Evolutionary conservation across 1,140 invertebrate genomes (phyloP).

Genomic region (Cecropterus lyciades): DNA sequence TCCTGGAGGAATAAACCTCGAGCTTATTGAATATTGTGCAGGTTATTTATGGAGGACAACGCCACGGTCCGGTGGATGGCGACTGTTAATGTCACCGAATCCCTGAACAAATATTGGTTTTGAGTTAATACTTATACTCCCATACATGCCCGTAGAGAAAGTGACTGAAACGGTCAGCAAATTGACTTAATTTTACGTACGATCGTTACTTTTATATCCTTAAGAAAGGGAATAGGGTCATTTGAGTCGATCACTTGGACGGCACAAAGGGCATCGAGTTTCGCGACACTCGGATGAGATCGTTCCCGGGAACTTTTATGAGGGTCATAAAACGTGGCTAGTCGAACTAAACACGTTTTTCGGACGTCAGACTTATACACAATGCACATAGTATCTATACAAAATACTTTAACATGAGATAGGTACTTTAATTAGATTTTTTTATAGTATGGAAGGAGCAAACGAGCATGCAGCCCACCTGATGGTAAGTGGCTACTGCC

Average conservation of each 20-base stretch:
- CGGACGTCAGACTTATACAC: background rate
- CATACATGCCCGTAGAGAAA: slow-evolving; percentile 23
- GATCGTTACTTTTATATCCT: slow-evolving; percentile 34
- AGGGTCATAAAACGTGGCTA: slow-evolving; percentile 58
- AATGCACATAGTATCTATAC: background rate
- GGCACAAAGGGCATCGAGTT: slow-evolving; percentile 58
- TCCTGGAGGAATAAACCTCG: slow-evolving; percentile 80
- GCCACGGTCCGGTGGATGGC: slow-evolving; percentile 56
- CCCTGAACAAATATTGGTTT: slow-evolving; percentile 26
- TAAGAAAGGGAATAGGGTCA: slow-evolving; percentile 34
- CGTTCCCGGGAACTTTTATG: slow-evolving; percentile 55
- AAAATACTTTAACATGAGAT: background rate
- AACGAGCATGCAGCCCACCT: too few species aligned
- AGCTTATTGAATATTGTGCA: slow-evolving; percentile 81
- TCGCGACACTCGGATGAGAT: slow-evolving; percentile 57
- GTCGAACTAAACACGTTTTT: slow-evolving; percentile 34
- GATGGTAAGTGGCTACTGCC: too few species aligned
- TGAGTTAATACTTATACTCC: slow-evolving; percentile 11
- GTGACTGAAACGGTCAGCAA: slow-evolving; percentile 22
- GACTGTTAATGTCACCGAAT: slow-evolving; percentile 24
- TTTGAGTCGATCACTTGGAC: slow-evolving; percentile 36
- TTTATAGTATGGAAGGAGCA: too few species aligned
- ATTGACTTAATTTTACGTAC: slow-evolving; percentile 29
- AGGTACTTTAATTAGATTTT: background rate
- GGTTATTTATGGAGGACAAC: slow-evolving; percentile 78